Percentiles rank a stretch among this genome's conserved stretches.
phyloP scores from a whole-genome alignment of 2,113 vertebrate genomes.

The Lethenteron reissneri region DNA sequence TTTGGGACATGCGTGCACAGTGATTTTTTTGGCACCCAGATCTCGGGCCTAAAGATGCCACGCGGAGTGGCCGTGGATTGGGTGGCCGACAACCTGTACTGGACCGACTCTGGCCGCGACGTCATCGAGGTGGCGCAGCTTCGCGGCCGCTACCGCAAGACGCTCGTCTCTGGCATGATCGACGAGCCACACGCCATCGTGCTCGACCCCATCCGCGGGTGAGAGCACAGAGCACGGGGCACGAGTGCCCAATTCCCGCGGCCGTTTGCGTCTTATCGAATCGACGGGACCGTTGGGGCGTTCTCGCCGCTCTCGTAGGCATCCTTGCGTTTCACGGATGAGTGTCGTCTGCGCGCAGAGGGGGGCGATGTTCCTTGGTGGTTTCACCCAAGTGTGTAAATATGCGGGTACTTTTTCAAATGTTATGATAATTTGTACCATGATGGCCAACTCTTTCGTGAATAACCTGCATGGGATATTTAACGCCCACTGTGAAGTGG shows the following conservation, averaged over 20 bases:
- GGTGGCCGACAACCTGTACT: slow-evolving; percentile 88
- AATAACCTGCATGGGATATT: no score
- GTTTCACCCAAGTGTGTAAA: no score
- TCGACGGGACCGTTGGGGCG: background rate
- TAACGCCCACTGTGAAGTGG: no score
- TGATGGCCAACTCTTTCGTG: no score
- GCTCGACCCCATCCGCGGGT: slow-evolving; percentile 69
- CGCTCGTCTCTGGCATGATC: slow-evolving; percentile 85
- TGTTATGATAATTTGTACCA: no score
- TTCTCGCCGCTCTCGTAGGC: background rate
- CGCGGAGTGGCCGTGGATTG: slow-evolving; percentile 82
- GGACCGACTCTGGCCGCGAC: slow-evolving; percentile 81
- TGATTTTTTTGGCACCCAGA: slow-evolving; percentile 22
- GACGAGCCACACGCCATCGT: slow-evolving; percentile 85
- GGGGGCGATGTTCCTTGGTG: no score
- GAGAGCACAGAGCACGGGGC: slow-evolving; percentile 11
- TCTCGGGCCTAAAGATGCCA: slow-evolving; percentile 74
- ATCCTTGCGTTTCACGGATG: background rate
- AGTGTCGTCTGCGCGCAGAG: no score
- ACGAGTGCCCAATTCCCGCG: no score
- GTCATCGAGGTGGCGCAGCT: slow-evolving; percentile 90
- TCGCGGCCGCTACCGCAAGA: slow-evolving; percentile 76
- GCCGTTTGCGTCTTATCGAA: no score
- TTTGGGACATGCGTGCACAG: background rate
- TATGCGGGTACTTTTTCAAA: no score